Conservation (phyloP, 2,113 vertebrate genomes). For the Suricata suricatta region DNA sequence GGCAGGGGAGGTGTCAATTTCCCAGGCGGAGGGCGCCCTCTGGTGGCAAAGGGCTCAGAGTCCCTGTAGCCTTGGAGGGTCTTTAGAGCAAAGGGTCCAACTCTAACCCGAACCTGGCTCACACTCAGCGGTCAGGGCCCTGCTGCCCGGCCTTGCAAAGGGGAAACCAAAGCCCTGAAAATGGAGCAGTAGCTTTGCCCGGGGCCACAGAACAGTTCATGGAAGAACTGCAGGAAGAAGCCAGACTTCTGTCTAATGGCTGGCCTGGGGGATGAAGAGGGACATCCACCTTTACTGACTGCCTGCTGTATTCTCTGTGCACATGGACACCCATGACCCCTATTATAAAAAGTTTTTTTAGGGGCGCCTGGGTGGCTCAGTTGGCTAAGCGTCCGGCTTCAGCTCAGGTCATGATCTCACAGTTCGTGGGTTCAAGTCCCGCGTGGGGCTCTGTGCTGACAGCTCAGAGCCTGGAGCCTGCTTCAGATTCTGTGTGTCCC, state of each 20-base stretch:
- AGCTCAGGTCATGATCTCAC: no score
- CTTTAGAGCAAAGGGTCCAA: background rate
- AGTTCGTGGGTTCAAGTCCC: no score
- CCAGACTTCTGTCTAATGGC: background rate
- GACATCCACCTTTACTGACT: background rate
- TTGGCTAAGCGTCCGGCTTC: no score
- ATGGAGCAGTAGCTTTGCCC: background rate
- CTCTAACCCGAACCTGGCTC: background rate
- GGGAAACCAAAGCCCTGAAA: background rate
- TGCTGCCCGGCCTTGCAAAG: no score
- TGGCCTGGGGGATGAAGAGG: background rate
- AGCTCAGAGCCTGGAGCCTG: no score
- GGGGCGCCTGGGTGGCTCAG: no score
- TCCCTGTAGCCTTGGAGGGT: accelerated
- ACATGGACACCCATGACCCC: background rate
- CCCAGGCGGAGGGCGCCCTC: constrained; percentile 52
- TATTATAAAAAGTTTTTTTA: background rate
- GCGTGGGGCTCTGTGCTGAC: no score
- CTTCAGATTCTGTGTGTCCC: no score
- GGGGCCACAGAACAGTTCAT: background rate
- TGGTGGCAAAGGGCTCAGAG: background rate
- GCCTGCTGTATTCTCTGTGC: background rate
- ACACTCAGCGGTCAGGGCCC: background rate
- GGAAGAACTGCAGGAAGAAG: background rate
- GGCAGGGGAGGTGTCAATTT: background rate